Conservation (phyloP, 2,113 vertebrate species). For the Equus quagga region DNA sequence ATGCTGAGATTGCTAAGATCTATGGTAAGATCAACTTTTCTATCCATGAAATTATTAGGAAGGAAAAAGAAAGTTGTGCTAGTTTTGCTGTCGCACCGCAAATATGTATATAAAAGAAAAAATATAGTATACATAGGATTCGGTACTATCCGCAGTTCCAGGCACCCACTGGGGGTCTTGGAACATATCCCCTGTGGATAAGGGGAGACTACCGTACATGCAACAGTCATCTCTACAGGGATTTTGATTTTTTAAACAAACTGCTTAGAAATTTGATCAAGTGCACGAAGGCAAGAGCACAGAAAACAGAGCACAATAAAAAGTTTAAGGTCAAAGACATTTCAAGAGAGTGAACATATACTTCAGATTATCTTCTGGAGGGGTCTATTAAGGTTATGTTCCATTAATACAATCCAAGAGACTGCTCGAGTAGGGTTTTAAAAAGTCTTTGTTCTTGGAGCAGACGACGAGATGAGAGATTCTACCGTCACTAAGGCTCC, state of each 20-base stretch:
- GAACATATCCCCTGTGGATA: no score
- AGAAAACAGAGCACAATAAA: slow-evolving; percentile 53
- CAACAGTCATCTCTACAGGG: background rate
- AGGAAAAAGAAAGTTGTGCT: no score
- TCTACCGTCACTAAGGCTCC: background rate
- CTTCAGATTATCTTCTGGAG: slow-evolving; percentile 42
- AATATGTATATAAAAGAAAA: no score
- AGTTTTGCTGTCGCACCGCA: no score
- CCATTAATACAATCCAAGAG: slow-evolving; percentile 65
- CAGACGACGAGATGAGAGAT: slow-evolving; percentile 10
- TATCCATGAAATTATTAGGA: no score
- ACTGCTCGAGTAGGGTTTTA: slow-evolving; percentile 19
- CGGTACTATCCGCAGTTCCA: no score
- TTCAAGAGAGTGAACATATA: background rate
- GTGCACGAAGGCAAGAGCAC: background rate
- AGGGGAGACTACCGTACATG: no score
- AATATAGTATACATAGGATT: no score
- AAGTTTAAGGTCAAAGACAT: slow-evolving; percentile 60
- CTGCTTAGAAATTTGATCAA: slow-evolving; percentile 28
- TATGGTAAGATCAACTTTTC: no score
- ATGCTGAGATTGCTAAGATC: no score
- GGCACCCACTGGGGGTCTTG: no score
- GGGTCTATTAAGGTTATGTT: slow-evolving; percentile 65
- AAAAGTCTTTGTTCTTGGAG: slow-evolving; percentile 73
- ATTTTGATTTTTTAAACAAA: slow-evolving; percentile 50